Evolutionary conservation across 1,140 invertebrate species (phyloP).

Genomic region (Solen grandis): DNA sequence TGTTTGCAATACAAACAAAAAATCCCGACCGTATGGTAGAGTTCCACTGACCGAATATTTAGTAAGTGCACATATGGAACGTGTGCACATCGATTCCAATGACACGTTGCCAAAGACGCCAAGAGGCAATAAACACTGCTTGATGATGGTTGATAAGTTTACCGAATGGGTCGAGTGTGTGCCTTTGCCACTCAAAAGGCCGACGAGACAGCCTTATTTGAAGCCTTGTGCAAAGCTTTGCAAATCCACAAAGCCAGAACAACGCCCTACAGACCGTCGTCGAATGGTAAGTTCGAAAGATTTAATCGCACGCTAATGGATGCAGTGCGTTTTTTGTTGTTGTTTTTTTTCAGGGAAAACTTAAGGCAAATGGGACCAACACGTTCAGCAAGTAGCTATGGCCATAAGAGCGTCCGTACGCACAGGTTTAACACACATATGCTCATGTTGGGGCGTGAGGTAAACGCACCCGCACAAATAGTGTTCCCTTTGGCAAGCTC

Average conservation of each 20-base stretch:
- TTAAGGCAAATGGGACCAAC: background rate
- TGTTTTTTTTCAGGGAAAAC: too few species aligned
- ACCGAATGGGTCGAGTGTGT: conserved; percentile 13
- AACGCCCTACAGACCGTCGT: conserved; percentile 11
- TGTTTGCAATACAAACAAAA: conserved; percentile 24
- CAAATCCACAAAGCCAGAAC: background rate
- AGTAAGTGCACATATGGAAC: conserved; percentile 9
- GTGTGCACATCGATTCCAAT: conserved; percentile 13
- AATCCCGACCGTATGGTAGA: background rate
- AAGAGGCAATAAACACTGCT: conserved; percentile 26
- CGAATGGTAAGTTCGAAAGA: conserved; percentile 12
- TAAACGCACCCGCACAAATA: background rate
- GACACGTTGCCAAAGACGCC: conserved; percentile 19
- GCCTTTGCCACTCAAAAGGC: conserved; percentile 45
- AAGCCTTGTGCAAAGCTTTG: background rate
- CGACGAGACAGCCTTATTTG: conserved; percentile 25
- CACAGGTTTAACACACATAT: background rate
- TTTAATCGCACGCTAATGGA: conserved; percentile 7
- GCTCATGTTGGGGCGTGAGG: background rate
- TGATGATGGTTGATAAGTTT: conserved; percentile 33
- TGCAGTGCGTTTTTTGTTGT: background rate
- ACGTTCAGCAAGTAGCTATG: background rate
- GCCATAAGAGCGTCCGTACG: background rate
- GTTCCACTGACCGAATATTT: background rate
- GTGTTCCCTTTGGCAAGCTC: background rate